Percentiles rank a stretch among this genome's conserved stretches.
These are phyloP conservation scores for Pseudomyrmex pallidus DNA, from an alignment of 1,140 invertebrate genomes.

Conservation along the genomic window DNA sequence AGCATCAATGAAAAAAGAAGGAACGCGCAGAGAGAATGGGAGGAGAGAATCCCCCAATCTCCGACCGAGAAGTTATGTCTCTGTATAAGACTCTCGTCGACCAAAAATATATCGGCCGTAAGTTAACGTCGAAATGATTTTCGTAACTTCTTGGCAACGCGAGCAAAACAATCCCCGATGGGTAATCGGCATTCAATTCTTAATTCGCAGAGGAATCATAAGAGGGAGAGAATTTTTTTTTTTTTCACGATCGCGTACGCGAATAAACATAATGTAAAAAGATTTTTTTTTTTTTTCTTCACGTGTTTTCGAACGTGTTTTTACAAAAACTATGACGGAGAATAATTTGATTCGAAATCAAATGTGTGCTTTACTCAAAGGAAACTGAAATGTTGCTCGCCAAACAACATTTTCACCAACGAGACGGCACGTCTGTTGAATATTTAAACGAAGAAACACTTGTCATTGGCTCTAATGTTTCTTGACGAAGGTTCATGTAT, in stretches of 20 bases:
- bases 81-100: conserved; percentile 63
- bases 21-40: conserved; percentile 46
- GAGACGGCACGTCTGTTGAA: neutral
- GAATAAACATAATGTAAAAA: too few species aligned
- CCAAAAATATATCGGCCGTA: conserved; percentile 73
- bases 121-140: conserved; percentile 60
- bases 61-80: conserved; percentile 68
- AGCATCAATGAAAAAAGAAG: conserved; percentile 79
- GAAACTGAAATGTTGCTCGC: neutral
- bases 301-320: too few species aligned
- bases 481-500: conserved; percentile 9
- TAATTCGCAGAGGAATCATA: neutral
- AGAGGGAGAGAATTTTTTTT: too few species aligned
- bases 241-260: too few species aligned
- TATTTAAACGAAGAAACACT: conserved; percentile 30
- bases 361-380: neutral
- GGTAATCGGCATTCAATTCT: conserved; percentile 37
- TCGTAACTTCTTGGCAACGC: conserved; percentile 57
- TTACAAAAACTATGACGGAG: neutral
- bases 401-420: neutral
- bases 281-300: too few species aligned
- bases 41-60: conserved; percentile 13
- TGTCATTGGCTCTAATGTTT: neutral
- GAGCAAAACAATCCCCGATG: conserved; percentile 17
- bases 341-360: neutral